Base-by-base conservation (phyloP, 2,797 vertebrate species). In the Moxostoma hubbsi region DNA sequence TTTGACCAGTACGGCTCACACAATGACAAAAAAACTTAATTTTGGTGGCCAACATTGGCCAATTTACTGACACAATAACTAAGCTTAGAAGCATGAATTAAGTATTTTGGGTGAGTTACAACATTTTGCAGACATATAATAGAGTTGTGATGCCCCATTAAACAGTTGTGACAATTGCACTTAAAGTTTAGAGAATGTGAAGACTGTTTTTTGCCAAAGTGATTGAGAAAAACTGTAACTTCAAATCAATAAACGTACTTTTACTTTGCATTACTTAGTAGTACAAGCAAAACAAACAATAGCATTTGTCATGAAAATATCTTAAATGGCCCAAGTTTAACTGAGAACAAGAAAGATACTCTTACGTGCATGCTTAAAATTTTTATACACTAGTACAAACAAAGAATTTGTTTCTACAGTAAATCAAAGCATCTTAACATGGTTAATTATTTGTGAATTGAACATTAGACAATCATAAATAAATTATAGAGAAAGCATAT, bases 381-480 rank as follows among this genome's bases (percentile, higher is more conserved):
- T 36, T 36, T 3, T 54, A 18, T 50, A 16, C 11, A 50, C 64
- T 10, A 24, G 15, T 54, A 24, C 50, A 54, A 45, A 12, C n/a
- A 46, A 70, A 70, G n/a, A 70, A 36, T 36, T 36, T 36, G 36
- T 36, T 36, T 36, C 36, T 36, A 36, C 36, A 36, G 36, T 36
- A 69, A 57, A 8, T 1, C 36, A 54, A 69, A 55, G 45, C 0
- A 1, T 36, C 36, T 36, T 36, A 36, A 36, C 36, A 4, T 36
- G 36, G 36, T 36, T 4, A 36, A 90, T 9, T 73, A 15, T 36
- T 8, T 51, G 8, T 62, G 7, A 59, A 6, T 49, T 72, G 18
- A 59, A 49, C 15, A n/a, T 15, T 9, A 61, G 15, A 24, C 5
- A 88, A 89, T 88, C 70, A 65, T 73, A 75, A 51, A 9, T 8